phyloP scores from a whole-genome alignment of 1,140 invertebrate genomes.

The Pseudomyrmex concolor region DNA sequence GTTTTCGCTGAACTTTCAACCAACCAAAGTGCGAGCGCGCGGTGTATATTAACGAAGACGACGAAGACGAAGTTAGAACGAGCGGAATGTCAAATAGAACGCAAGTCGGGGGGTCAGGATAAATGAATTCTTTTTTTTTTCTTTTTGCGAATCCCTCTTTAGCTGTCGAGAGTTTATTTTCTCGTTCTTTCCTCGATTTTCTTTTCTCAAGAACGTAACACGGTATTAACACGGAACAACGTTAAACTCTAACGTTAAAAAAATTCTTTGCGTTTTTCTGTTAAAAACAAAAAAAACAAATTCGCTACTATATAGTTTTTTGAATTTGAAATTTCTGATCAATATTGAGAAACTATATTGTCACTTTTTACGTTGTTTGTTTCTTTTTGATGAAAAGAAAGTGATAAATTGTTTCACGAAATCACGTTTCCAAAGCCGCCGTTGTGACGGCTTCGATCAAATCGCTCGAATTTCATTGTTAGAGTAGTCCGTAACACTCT shows the following conservation, averaged over 20 bases:
- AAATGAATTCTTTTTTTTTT: slow-evolving; percentile 44
- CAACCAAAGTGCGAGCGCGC: slow-evolving; percentile 34
- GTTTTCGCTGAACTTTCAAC: slow-evolving; percentile 46
- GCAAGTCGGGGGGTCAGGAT: slow-evolving; percentile 39
- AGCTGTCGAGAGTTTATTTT: slow-evolving; percentile 1
- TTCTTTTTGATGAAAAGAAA: too few species aligned
- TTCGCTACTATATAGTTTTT: neutral
- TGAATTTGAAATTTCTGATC: too few species aligned
- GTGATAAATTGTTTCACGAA: slow-evolving; percentile 2
- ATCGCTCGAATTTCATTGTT: slow-evolving; percentile 44
- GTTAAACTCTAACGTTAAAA: neutral
- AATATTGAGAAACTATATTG: too few species aligned
- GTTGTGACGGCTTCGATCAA: neutral
- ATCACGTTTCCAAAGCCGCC: neutral
- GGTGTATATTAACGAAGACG: slow-evolving; percentile 67
- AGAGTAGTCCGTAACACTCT: slow-evolving; percentile 54
- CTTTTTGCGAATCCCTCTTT: slow-evolving; percentile 20
- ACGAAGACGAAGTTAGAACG: slow-evolving; percentile 51
- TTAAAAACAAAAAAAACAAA: too few species aligned
- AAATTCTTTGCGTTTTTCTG: slow-evolving; percentile 1
- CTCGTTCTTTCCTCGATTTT: neutral
- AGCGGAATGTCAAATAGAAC: slow-evolving; percentile 65
- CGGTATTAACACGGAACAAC: neutral
- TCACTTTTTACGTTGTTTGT: too few species aligned
- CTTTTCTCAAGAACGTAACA: slow-evolving; percentile 4